Base-by-base conservation (phyloP, 2,888 invertebrate species). In the Orthosia cruda region DNA sequence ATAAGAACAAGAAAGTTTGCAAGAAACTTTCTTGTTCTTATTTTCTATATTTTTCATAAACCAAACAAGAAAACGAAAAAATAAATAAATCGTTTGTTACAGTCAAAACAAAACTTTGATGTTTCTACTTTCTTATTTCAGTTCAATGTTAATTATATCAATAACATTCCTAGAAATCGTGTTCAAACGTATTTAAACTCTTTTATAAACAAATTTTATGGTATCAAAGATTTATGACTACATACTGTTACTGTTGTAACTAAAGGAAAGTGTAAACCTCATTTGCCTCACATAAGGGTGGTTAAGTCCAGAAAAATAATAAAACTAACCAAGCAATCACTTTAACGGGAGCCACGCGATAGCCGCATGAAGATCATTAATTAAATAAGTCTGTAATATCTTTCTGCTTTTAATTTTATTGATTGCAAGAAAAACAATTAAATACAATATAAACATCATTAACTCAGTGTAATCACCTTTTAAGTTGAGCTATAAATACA, bases 21-120 rank as follows among this genome's bases (percentile, higher is more conserved):
- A n/a, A n/a, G n/a, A n/a, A 58, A 75, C 23, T 45, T 71, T 49
- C 26, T 77, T 55, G 57, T 26, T 66, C 7, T 54, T 32, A 67
- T 7, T 18, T 45, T 74, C 3, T n/a, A 52, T 0, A 2, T 54
- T 15, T 59, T 61, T 50, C 52, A n/a, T 20, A n/a, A 59, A 54
- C 32, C 0, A 23, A 59, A 47, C 20, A 16, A 20, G 13, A 47
- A 45, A 52, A 58, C 12, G n/a, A 26, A 18, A 15, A 68, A 49
- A 1, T 0, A n/a, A 15, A n/a, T 12, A 69, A 40, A n/a, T 7
- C 2, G 1, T 15, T 20, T 71, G n/a, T 58, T 26, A 26, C 26
- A 26, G 26, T 26, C 2, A 26, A 26, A 26, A 26, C 3, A 26
- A 26, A 26, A 1, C 3, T 26, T 26, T 26, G 1, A 26, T 26